These are phyloP conservation scores for Astyanax mexicanus DNA, from an alignment of 2,797 vertebrate genomes.

Conservation along the genomic window DNA sequence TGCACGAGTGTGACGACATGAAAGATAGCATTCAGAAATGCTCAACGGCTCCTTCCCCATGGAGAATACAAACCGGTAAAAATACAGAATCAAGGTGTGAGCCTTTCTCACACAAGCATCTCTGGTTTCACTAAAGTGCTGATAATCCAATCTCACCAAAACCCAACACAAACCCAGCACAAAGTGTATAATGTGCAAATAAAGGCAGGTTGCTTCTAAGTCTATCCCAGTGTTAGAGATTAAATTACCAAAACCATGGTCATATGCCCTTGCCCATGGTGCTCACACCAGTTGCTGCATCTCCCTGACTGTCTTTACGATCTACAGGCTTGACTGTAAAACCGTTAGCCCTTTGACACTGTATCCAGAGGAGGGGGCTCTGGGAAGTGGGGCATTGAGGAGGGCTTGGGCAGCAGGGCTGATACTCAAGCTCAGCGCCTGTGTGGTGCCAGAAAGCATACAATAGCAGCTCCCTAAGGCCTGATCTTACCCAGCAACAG, in stretches of 20 bases:
- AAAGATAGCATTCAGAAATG: slow-evolving; percentile 3
- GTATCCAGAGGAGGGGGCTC: slow-evolving; percentile 28
- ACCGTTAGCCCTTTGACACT: slow-evolving; percentile 38
- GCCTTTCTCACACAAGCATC: not conserved
- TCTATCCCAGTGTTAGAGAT: not conserved
- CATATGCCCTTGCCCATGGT: not conserved
- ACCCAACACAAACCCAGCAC: not conserved
- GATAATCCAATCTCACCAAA: not conserved
- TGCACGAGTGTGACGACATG: slow-evolving; percentile 56
- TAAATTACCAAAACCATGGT: not conserved
- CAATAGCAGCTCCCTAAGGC: slow-evolving; percentile 17
- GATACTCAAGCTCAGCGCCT: slow-evolving; percentile 38
- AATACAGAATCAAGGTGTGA: not conserved
- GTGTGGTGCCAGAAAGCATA: slow-evolving; percentile 18
- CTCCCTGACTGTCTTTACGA: slow-evolving; percentile 30
- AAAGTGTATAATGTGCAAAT: not conserved
- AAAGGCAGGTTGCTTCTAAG: not conserved
- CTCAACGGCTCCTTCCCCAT: not conserved
- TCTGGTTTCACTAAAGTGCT: slow-evolving; percentile 15
- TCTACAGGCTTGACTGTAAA: slow-evolving; percentile 38
- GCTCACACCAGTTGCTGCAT: slow-evolving; percentile 11
- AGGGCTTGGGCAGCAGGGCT: not conserved
- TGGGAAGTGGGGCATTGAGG: slow-evolving; percentile 28
- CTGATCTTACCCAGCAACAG: slow-evolving; percentile 43
- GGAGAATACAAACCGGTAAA: not conserved